These are phyloP conservation scores for Phyllostomus discolor DNA, from an alignment of 2,113 vertebrate genomes.

Conservation along the genomic window DNA sequence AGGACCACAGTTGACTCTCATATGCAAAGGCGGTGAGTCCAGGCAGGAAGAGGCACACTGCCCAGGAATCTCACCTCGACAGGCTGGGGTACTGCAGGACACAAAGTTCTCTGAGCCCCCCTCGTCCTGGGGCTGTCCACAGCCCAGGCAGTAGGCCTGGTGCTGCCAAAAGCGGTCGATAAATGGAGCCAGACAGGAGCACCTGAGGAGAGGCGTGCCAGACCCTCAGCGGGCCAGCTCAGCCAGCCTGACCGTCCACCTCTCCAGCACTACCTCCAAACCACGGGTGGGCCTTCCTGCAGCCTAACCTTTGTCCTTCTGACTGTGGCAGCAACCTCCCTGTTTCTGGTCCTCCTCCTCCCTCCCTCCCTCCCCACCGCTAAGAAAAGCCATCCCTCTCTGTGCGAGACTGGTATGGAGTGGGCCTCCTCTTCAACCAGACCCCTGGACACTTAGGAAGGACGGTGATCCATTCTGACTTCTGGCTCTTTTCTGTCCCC, in stretches of 20 bases:
- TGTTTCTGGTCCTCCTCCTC: background rate
- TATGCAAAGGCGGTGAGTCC: background rate
- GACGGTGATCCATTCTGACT: background rate
- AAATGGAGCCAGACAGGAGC: conserved; percentile 55
- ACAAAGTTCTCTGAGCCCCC: background rate
- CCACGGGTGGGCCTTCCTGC: background rate
- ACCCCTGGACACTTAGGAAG: background rate
- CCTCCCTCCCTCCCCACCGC: background rate
- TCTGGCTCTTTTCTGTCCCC: background rate
- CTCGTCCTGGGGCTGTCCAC: conserved; percentile 62
- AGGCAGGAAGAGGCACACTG: background rate
- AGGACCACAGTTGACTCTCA: background rate
- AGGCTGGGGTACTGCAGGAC: conserved; percentile 79
- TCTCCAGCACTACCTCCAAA: too few species aligned
- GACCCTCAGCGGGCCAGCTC: background rate
- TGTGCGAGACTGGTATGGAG: background rate
- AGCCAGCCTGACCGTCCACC: fast-evolving
- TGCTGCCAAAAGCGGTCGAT: conserved; percentile 48
- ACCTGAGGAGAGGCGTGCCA: conserved; percentile 37
- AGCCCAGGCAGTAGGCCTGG: conserved; percentile 82
- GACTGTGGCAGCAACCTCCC: background rate
- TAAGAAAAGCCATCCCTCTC: background rate
- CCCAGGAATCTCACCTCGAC: conserved; percentile 78
- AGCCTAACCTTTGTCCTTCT: background rate
- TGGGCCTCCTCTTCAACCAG: background rate